Percentiles rank a stretch among this genome's conserved stretches.
These are phyloP conservation scores for Adineta ricciae DNA, from an alignment of 2,888 invertebrate genomes.

Conservation along the genomic window DNA sequence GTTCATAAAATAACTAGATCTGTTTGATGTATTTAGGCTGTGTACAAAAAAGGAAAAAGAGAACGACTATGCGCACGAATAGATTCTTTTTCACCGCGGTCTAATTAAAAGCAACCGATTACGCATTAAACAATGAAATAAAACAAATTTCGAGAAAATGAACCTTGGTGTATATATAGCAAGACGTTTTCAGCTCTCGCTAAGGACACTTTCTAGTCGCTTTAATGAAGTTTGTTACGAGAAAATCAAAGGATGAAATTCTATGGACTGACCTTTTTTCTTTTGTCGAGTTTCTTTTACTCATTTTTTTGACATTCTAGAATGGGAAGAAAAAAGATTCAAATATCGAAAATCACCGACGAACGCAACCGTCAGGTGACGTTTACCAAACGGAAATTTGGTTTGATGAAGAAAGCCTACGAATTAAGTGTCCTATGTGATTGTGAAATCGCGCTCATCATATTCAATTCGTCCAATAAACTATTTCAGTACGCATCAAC, in stretches of 20 bases:
- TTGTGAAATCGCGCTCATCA: constrained; percentile 97
- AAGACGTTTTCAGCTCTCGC: neutral
- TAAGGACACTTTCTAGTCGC: neutral
- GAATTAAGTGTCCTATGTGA: constrained; percentile 90
- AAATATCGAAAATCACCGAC: constrained; percentile 64
- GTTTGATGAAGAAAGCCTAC: constrained; percentile 96
- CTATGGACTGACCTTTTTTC: neutral
- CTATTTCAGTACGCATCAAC: constrained; percentile 84
- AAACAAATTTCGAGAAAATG: neutral
- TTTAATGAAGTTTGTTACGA: no score
- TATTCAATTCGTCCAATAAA: constrained; percentile 98
- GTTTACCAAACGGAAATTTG: constrained; percentile 95
- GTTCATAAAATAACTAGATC: constrained; percentile 1
- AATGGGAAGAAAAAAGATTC: constrained; percentile 99
- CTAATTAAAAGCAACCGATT: neutral
- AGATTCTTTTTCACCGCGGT: neutral
- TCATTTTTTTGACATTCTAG: neutral
- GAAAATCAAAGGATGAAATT: neutral
- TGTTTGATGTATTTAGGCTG: neutral
- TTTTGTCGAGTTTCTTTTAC: no score
- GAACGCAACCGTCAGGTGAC: constrained; percentile 58
- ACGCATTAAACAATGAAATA: neutral
- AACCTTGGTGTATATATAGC: neutral
- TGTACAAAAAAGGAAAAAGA: neutral
- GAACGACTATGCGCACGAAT: neutral